Conservation (phyloP, 1,140 invertebrate species). For the Zelostemma sp. region DNA sequence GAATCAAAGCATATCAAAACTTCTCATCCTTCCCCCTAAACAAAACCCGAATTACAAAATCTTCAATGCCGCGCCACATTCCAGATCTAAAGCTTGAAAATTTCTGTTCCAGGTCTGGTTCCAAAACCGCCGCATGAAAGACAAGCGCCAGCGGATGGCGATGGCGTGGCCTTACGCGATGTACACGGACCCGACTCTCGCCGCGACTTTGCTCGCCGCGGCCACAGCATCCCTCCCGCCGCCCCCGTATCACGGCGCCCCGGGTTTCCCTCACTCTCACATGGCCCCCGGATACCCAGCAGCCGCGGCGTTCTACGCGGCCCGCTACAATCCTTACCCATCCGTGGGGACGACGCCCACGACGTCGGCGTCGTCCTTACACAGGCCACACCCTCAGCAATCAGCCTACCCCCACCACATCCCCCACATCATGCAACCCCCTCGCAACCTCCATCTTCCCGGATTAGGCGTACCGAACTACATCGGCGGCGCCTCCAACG, state of each 20-base stretch:
- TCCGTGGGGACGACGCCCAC: slow-evolving; percentile 13
- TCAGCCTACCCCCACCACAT: slow-evolving; percentile 30
- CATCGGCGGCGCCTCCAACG: slow-evolving; percentile 28
- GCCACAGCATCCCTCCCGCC: slow-evolving; percentile 76
- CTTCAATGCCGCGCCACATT: too few species aligned
- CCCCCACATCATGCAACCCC: slow-evolving; percentile 27
- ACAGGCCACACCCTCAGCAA: slow-evolving; percentile 48
- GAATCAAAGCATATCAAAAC: too few species aligned
- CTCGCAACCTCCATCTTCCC: slow-evolving; percentile 49
- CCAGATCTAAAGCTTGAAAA: too few species aligned
- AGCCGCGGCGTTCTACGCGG: slow-evolving; percentile 58
- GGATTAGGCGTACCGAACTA: slow-evolving; percentile 42
- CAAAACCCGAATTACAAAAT: too few species aligned
- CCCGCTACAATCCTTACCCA: slow-evolving; percentile 55
- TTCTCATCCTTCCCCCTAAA: too few species aligned
- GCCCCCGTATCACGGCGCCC: slow-evolving; percentile 63
- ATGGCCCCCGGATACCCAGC: slow-evolving; percentile 48
- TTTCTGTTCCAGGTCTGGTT: slow-evolving; percentile 91
- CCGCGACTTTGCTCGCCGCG: slow-evolving; percentile 91
- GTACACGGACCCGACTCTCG: slow-evolving; percentile 92
- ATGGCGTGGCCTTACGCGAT: slow-evolving; percentile 96
- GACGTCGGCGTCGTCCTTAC: slow-evolving; percentile 25
- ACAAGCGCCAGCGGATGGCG: slow-evolving; percentile 94
- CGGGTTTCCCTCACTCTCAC: slow-evolving; percentile 66
- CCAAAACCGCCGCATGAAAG: slow-evolving; percentile 99